Base-by-base conservation (phyloP, 1,140 invertebrate genomes). In the Drosophila ananassae region DNA sequence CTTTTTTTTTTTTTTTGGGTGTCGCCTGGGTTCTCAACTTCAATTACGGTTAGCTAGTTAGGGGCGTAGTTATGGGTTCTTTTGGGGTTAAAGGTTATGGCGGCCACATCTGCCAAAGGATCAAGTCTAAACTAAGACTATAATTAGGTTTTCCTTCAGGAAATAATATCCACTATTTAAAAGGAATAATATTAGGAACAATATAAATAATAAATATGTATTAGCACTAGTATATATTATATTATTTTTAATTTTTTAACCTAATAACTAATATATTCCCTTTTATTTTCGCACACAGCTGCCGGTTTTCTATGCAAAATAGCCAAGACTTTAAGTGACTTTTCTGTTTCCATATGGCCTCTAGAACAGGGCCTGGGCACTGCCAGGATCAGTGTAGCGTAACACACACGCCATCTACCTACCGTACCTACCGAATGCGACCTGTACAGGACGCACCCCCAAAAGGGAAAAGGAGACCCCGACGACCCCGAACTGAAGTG, bases 251-350 rank as follows among this genome's bases (percentile, higher is more conserved):
- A 6, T 56, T n/a, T 2, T 25, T 17, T 21, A 59, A 61, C 34
- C 25, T 13, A n/a, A 4, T 13, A 22, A 21, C 21, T 53, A 1
- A 9, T 21, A 12, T 41, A 48, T 41, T 8, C 30, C 24, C 25
- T 39, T 34, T 41, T 67, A 3, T 66, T 81, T 79, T 61, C 22
- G 76, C 73, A 63, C 37, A 57, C 80, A 85, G 80, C 80, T 84
- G 80, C 61, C 39, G 13, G 5, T 46, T 32, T 5, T 69, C 47
- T 69, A 81, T 81, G 79, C 79, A 82, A 82, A 81, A 82, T 63
- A 81, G 67, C 32, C 9, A 8, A 56, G 39, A 3, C 25, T 9
- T 48, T 22, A 46, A 47, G 39, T 47, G 17, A 10, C 22, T 30
- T 10, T 52, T 25, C 64, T 50, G 34, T 63, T 25, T 48, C 63